Conservation (phyloP, 2,113 vertebrate genomes). For the Reinhardtius hippoglossoides region DNA sequence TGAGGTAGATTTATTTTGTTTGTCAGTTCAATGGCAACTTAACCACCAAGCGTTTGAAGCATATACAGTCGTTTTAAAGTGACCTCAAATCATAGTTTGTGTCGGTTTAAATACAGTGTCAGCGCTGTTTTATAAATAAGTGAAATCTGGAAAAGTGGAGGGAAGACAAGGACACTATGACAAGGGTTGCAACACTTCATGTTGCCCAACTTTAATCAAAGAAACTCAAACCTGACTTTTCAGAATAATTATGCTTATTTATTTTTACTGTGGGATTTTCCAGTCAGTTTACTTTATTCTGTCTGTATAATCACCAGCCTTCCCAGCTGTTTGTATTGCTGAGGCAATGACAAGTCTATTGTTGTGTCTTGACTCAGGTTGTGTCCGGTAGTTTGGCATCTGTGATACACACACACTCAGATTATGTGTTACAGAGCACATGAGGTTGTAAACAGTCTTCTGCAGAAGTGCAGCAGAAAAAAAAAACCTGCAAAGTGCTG, state of each 20-base stretch:
- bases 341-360: neutral
- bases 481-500: neutral
- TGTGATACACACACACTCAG: neutral
- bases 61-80: no score
- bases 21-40: constrained; percentile 22
- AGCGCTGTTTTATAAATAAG: no score
- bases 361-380: neutral
- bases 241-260: neutral
- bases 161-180: neutral
- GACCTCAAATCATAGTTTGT: no score
- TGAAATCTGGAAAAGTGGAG: no score
- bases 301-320: neutral
- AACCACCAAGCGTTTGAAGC: no score
- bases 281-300: neutral
- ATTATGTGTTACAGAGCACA: neutral
- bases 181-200: constrained; percentile 6
- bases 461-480: constrained; percentile 5
- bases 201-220: constrained; percentile 14
- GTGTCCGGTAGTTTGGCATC: neutral
- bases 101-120: no score
- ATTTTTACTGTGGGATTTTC: neutral
- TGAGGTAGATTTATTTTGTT: neutral
- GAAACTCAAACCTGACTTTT: neutral
- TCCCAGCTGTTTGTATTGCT: neutral
- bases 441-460: neutral